Evolutionary conservation across 2,113 vertebrate species (phyloP), one percentile per base, ranked within the genome.

Genomic region (Sclerurus mexicanus): DNA sequence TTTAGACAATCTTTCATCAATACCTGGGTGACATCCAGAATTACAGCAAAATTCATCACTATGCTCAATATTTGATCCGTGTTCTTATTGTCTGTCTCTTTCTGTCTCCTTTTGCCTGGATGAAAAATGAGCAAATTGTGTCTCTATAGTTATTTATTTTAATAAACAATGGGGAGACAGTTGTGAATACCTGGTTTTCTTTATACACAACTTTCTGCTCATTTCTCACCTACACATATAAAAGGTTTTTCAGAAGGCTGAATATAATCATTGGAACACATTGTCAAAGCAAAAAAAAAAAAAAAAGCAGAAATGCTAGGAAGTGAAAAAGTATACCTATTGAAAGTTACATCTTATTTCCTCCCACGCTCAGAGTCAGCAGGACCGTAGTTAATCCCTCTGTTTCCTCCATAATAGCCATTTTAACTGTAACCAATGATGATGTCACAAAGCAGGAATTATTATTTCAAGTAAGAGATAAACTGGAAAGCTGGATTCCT

Each of bases 391-490:
- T 30, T 92, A 89, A 93, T 89, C 60, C 40, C 25, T 62, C 46
- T 78, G 58, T 89, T 78, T 84, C 55, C 40, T 72, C 75, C 78
- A 35, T 37, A 94, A 81, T 63, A 81, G 31, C 17, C n/a, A 81
- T 93, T 88, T 91, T 88, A 76, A 86, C 73, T 75, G 64, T 86
- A 93, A 86, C 53, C 52, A 68, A 52, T 52, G 78, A 79, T 64
- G 73, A 96, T 68, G 83, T 72, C 73, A 87, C 60, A 89, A 85
- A 94, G 44, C 20, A 1, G 15, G 79, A 93, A 90, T 95, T 90
- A 96, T 68, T 47, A 92, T 47, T 93, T 92, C 68, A 88, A 86
- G 37, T 40, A 44, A 46, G 75, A 73, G 92, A 88, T 84, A 78
- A 86, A 78, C 56, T 81, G 49, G 88, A 15, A 78, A 84, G 33